A percentile compares a stretch with the other conserved stretches of the same genome.
Evolutionary conservation across 2,888 invertebrate genomes (phyloP).

Genomic region (Melanotus villosus): DNA sequence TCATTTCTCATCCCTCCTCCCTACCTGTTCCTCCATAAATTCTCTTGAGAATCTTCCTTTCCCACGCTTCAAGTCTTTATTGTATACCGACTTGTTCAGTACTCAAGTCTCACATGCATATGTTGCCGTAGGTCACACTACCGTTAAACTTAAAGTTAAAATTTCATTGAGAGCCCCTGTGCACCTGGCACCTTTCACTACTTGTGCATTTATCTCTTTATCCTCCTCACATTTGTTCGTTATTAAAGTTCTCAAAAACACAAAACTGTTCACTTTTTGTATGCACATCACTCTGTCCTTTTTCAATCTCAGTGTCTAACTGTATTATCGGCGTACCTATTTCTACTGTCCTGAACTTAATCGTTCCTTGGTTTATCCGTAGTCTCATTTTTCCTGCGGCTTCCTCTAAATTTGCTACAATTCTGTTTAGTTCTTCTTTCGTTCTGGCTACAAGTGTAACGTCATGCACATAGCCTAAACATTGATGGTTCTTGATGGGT

Average conservation of each 20-base stretch:
- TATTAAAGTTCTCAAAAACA: background rate
- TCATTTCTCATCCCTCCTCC: constrained; percentile 19
- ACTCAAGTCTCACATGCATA: constrained; percentile 15
- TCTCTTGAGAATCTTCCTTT: constrained; percentile 25
- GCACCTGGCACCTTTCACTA: background rate
- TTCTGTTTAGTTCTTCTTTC: too few species aligned
- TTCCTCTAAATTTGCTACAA: background rate
- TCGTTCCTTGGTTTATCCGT: background rate
- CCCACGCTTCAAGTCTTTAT: constrained; percentile 16
- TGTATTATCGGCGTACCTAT: too few species aligned
- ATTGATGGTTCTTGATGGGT: background rate
- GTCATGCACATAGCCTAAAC: too few species aligned
- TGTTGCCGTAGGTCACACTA: background rate
- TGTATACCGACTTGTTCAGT: constrained; percentile 16
- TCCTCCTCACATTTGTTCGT: background rate
- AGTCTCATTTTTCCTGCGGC: background rate
- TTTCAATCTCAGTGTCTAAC: background rate
- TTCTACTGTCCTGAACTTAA: too few species aligned
- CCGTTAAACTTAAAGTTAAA: background rate
- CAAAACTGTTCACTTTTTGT: background rate
- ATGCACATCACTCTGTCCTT: background rate
- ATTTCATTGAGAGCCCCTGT: background rate
- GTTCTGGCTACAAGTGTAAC: too few species aligned
- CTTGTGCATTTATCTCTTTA: background rate
- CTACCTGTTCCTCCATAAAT: constrained; percentile 27